Evolutionary conservation across 2,888 invertebrate species (phyloP), one percentile per base, ranked within the genome.

Genomic region (Temnothorax rugatulus): DNA sequence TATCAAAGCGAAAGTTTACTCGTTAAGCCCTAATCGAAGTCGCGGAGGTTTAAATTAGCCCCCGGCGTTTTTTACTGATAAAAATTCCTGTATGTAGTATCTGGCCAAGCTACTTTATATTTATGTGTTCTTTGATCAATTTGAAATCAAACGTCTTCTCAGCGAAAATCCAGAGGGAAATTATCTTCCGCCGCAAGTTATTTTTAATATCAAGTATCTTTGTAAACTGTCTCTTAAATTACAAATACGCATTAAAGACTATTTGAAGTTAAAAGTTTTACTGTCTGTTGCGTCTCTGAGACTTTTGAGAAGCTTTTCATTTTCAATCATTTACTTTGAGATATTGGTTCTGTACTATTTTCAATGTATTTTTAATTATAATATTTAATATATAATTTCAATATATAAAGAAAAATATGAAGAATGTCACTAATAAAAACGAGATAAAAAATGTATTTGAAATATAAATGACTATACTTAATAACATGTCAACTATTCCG

Each of bases 21-120:
- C 76, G 59, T 83, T 83, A 79, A 77, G 13, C 47, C 15, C 47
- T 47, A 57, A 41, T 57, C 50, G 47, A 83, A 77, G 29, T 77
- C 54, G 15, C 25, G n/a, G 66, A 66, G 38, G 50, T 69, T n/a
- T 77, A 29, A n/a, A 69, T 57, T 29, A 15, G 5, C 1, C 29
- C 13, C 41, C 7, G 9, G n/a, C 5, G 41, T 7, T 29, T 77
- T 25, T 68, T 41, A 41, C 9, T 15, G 29, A 25, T 21, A n/a
- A 77, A 76, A 54, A 69, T 54, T 44, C 15, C 59, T 77, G 0
- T 44, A 2, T 68, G 41, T 25, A 21, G 44, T 5, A 25, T 25
- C n/a, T 9, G 50, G 29, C n/a, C 7, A 64, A 52, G 50, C 29
- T 47, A 29, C 29, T n/a, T 75, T 61, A 15, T 8, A 47, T 34